phyloP scores from a whole-genome alignment of 2,113 vertebrate species.

The Octodon degus region DNA sequence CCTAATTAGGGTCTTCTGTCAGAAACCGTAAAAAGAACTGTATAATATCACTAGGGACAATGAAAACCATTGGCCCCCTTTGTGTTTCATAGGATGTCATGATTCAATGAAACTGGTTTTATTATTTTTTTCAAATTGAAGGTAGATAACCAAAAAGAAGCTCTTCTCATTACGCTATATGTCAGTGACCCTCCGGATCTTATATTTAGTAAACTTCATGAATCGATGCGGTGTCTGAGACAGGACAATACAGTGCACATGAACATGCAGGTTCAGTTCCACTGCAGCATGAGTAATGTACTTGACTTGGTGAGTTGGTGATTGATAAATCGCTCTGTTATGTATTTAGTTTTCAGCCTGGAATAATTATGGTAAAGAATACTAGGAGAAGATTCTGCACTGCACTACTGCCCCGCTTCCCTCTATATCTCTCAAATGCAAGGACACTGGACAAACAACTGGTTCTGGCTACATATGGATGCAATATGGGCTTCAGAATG shows the following conservation, averaged over 20 bases:
- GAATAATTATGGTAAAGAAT: constrained; percentile 12
- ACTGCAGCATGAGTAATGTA: background rate
- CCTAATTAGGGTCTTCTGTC: constrained; percentile 84
- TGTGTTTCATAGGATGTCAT: constrained; percentile 83
- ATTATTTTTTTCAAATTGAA: constrained; percentile 47
- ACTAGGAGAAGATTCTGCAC: background rate
- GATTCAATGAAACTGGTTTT: constrained; percentile 79
- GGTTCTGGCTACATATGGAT: constrained; percentile 60
- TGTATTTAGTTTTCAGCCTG: background rate
- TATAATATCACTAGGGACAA: constrained; percentile 79
- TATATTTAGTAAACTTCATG: constrained; percentile 70
- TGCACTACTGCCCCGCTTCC: background rate
- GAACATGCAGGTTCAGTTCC: constrained; percentile 36
- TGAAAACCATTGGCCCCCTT: constrained; percentile 81
- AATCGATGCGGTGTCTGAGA: constrained; percentile 44
- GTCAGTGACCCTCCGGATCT: constrained; percentile 70
- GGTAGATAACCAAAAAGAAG: constrained; percentile 66
- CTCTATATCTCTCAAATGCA: background rate
- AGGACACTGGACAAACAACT: background rate
- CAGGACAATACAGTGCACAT: constrained; percentile 16
- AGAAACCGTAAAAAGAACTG: constrained; percentile 76
- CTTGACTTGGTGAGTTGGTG: constrained; percentile 6
- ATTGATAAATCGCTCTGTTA: background rate
- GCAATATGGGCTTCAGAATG: constrained; percentile 34
- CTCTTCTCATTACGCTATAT: constrained; percentile 80